These are phyloP conservation scores for Chironomus striatipennis DNA, from an alignment of 1,140 invertebrate species.

Conservation along the genomic window DNA sequence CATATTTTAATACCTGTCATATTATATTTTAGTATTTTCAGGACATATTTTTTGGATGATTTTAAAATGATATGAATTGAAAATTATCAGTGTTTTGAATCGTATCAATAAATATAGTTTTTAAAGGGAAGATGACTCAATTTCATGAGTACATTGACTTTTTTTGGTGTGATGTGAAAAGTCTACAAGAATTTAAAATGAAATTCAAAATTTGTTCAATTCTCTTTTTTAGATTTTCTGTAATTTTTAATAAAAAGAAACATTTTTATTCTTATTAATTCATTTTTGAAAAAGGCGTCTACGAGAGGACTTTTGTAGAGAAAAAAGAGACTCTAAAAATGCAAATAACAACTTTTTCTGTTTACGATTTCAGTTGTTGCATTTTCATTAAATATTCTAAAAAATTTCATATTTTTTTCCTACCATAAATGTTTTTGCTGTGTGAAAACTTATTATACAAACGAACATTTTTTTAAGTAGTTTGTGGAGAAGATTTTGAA, in stretches of 20 bases:
- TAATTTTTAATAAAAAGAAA: not conserved
- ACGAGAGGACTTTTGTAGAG: conserved; percentile 12
- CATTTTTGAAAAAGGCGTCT: not conserved
- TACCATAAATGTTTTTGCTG: no score
- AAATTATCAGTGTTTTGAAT: conserved; percentile 11
- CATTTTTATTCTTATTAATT: not conserved
- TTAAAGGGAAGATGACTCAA: no score
- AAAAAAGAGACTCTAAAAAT: not conserved
- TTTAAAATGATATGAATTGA: conserved; percentile 22
- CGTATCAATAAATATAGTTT: not conserved
- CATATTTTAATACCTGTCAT: not conserved
- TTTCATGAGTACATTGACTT: not conserved
- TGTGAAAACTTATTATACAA: no score
- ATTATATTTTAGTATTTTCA: not conserved
- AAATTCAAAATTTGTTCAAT: not conserved
- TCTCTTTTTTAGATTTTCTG: not conserved
- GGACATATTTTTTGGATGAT: not conserved
- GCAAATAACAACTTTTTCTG: not conserved
- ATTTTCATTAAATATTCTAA: not conserved
- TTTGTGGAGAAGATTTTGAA: no score
- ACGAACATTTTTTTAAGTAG: no score
- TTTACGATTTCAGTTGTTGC: not conserved
- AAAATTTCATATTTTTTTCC: not conserved
- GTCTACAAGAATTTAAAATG: not conserved
- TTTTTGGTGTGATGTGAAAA: not conserved